Evolutionary conservation across 2,888 invertebrate genomes (phyloP).

Genomic region (Epistrophe eligans): DNA sequence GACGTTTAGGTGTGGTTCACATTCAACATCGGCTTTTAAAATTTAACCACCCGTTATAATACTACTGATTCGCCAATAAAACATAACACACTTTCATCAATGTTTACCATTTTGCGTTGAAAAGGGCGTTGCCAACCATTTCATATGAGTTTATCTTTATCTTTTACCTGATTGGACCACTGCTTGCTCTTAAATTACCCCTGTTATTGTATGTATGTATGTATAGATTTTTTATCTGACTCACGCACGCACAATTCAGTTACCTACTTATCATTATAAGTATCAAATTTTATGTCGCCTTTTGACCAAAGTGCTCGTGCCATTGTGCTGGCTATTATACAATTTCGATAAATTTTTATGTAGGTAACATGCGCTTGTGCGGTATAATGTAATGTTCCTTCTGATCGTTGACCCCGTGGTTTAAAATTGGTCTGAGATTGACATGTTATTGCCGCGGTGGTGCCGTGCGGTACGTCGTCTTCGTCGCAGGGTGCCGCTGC

Average conservation of each 20-base stretch:
- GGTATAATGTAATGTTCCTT: slow-evolving; percentile 30
- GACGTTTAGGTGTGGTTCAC: too few species aligned
- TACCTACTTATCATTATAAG: neutral
- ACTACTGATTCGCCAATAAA: too few species aligned
- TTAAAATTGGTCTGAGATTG: slow-evolving; percentile 16
- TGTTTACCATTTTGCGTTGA: slow-evolving; percentile 15
- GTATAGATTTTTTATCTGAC: slow-evolving; percentile 19
- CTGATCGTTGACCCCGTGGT: slow-evolving; percentile 66
- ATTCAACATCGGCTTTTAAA: too few species aligned
- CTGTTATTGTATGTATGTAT: slow-evolving; percentile 45
- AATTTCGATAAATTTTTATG: slow-evolving; percentile 33
- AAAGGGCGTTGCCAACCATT: slow-evolving; percentile 62
- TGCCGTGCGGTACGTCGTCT: neutral
- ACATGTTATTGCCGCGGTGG: slow-evolving; percentile 31
- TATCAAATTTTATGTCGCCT: neutral
- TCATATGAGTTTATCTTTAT: slow-evolving; percentile 33
- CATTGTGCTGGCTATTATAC: neutral
- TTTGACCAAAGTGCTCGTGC: slow-evolving; percentile 18
- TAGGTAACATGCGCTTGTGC: slow-evolving; percentile 5
- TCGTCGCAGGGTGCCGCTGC: neutral
- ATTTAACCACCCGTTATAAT: too few species aligned
- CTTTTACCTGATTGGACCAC: slow-evolving; percentile 57
- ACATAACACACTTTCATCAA: too few species aligned
- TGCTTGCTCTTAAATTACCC: neutral
- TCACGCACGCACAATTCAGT: slow-evolving; percentile 51